A percentile compares a stretch with the other conserved stretches of the same genome.
These are phyloP conservation scores for Lobophora halterata DNA, from an alignment of 2,888 invertebrate genomes.

Conservation along the genomic window DNA sequence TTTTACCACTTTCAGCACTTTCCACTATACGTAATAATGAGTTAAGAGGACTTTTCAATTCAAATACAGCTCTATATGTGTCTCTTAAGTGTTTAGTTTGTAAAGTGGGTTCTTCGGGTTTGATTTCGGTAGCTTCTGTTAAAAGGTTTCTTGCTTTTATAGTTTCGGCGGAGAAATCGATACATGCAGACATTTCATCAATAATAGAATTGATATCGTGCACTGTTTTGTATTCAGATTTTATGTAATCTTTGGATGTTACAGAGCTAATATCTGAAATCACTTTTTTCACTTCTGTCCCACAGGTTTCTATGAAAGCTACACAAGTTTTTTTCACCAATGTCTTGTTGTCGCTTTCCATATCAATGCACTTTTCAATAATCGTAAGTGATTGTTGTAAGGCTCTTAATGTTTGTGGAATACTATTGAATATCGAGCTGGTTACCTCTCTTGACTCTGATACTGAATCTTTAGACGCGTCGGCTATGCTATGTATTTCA, in stretches of 20 bases:
- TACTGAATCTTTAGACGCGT: slow-evolving; percentile 72
- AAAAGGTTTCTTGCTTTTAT: slow-evolving; percentile 70
- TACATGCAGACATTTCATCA: slow-evolving; percentile 72
- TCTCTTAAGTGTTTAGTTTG: slow-evolving; percentile 62
- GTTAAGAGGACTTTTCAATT: slow-evolving; percentile 58
- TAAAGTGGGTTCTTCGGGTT: slow-evolving; percentile 47
- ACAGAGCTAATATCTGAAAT: slow-evolving; percentile 69
- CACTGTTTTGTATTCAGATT: slow-evolving; percentile 56
- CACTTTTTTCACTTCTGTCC: slow-evolving; percentile 76
- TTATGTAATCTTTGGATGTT: slow-evolving; percentile 66
- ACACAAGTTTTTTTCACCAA: slow-evolving; percentile 85
- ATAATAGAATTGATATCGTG: slow-evolving; percentile 68
- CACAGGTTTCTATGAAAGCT: slow-evolving; percentile 82
- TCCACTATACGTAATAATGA: slow-evolving; percentile 60
- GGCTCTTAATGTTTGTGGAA: slow-evolving; percentile 81
- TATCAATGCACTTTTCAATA: slow-evolving; percentile 85
- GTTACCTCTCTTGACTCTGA: slow-evolving; percentile 59
- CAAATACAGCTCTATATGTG: slow-evolving; percentile 68
- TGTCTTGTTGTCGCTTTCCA: slow-evolving; percentile 84
- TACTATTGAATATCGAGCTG: slow-evolving; percentile 77
- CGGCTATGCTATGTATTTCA: slow-evolving; percentile 83
- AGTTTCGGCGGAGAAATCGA: slow-evolving; percentile 76
- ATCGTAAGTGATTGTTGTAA: slow-evolving; percentile 84
- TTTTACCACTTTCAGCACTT: slow-evolving; percentile 50
- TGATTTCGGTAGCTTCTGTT: slow-evolving; percentile 58